Evolutionary conservation across 2,888 invertebrate species (phyloP).

Genomic region (Gortyna flavago): DNA sequence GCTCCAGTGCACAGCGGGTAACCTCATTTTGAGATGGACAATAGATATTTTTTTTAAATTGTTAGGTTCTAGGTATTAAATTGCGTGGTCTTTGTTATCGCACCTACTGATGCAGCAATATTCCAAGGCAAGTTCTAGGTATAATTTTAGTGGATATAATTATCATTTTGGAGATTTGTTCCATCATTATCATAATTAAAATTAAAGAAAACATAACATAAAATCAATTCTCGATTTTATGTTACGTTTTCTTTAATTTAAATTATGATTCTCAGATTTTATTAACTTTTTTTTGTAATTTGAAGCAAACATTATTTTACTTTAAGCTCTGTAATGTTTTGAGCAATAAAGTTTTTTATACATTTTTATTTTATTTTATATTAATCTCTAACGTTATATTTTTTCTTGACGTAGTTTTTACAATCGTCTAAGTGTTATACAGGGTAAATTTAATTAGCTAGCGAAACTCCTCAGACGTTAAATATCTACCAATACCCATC

Average conservation of each 20-base stretch:
- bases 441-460: background rate
- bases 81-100: slow-evolving; percentile 20
- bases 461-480: background rate
- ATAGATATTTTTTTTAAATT: slow-evolving; percentile 23
- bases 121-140: background rate
- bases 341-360: too few relatives aligned
- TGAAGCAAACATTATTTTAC: too few relatives aligned
- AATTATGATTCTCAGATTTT: too few relatives aligned
- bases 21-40: slow-evolving; percentile 57
- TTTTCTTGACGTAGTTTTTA: background rate
- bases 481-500: background rate
- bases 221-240: too few relatives aligned
- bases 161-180: background rate
- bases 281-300: too few relatives aligned
- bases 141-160: background rate
- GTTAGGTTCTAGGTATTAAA: slow-evolving; percentile 39
- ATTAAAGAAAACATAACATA: too few relatives aligned
- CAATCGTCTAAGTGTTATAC: background rate
- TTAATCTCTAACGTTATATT: background rate
- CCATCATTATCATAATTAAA: too few relatives aligned
- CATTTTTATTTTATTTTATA: too few relatives aligned
- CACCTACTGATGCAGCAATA: background rate
- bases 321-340: too few relatives aligned
- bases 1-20: slow-evolving; percentile 60
- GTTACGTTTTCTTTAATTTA: too few relatives aligned